Evolutionary conservation across 2,113 vertebrate genomes (phyloP), one percentile per base, ranked within the genome.

Genomic region (Poecilia latipinna): DNA sequence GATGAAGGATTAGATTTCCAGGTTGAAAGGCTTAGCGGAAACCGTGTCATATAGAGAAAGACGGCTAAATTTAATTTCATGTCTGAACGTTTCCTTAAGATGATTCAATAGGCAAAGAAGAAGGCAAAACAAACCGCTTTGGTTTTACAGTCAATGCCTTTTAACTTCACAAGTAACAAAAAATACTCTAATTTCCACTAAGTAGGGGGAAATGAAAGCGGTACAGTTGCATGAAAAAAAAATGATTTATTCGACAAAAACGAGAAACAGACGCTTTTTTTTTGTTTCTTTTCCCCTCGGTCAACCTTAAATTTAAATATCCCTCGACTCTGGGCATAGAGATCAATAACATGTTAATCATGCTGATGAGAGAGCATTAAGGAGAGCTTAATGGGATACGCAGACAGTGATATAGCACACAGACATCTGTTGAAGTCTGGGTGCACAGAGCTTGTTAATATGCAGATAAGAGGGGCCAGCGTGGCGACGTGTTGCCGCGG

Each of bases 271-370:
- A 72, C 68, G 77, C 79, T 79, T 75, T 67, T 85, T 68, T 86
- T 72, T 82, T 37, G 32, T 33, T 33, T 33, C 7, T 33, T 33
- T 61, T 28, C 3, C 64, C 5, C 57, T 82, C 80, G 70, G 32
- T 82, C 70, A 61, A 74, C 83, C 81, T 87, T 79, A 74, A 72
- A 90, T 87, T 54, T 88, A 76, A 73, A 51, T 62, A 78, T 88
- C 83, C 78, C 89, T 78, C 72, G 74, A 79, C 83, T 89, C 68
- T 37, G 24, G 74, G 77, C 70, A 74, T 75, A 76, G 64, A 70
- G 82, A 90, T 82, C 90, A 89, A 80, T 88, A 90, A 88, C 83
- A 82, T 74, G 83, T 89, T 89, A 78, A 90, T 91, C 82, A 85
- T 80, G 84, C 80, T 88, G 88, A 92, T 84, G 89, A 86, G 80